Evolutionary conservation across 2,888 invertebrate genomes (phyloP).

Genomic region (Diadegma fenestrale): DNA sequence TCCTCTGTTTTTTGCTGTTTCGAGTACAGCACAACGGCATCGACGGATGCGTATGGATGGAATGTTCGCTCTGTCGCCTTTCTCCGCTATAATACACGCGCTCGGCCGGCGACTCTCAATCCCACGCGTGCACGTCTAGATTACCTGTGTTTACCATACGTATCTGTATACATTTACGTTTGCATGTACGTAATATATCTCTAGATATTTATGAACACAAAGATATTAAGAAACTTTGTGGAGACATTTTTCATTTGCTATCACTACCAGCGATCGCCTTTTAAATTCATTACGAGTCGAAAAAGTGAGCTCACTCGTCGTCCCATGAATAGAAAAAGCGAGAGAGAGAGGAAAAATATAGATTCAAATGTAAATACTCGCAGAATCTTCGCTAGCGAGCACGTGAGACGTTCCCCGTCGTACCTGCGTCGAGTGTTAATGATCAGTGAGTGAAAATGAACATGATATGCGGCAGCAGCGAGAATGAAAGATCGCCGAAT

Average conservation of each 20-base stretch:
- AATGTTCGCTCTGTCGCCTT: conserved; percentile 62
- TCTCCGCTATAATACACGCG: conserved; percentile 58
- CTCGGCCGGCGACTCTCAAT: conserved; percentile 43
- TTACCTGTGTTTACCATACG: conserved; percentile 30
- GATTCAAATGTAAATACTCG: conserved; percentile 26
- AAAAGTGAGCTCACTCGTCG: conserved; percentile 25
- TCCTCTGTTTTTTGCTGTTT: background rate
- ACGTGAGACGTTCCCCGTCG: conserved; percentile 1
- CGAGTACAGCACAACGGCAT: conserved; percentile 24
- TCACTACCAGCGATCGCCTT: conserved; percentile 46
- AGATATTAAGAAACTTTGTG: conserved; percentile 12
- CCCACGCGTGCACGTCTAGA: conserved; percentile 52
- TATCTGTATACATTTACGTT: background rate
- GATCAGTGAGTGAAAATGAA: too few relatives aligned
- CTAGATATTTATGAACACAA: background rate
- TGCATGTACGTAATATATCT: background rate
- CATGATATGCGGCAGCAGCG: too few relatives aligned
- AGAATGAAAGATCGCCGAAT: conserved; percentile 25
- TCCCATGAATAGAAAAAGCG: background rate
- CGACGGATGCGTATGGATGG: conserved; percentile 50
- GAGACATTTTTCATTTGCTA: conserved; percentile 53
- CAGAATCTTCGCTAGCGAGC: conserved; percentile 19
- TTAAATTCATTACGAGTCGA: conserved; percentile 28
- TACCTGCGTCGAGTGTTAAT: conserved; percentile 49
- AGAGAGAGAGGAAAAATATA: conserved; percentile 12